These are phyloP conservation scores for Drosophila tropicalis DNA, from an alignment of 1,140 invertebrate species.

Conservation along the genomic window DNA sequence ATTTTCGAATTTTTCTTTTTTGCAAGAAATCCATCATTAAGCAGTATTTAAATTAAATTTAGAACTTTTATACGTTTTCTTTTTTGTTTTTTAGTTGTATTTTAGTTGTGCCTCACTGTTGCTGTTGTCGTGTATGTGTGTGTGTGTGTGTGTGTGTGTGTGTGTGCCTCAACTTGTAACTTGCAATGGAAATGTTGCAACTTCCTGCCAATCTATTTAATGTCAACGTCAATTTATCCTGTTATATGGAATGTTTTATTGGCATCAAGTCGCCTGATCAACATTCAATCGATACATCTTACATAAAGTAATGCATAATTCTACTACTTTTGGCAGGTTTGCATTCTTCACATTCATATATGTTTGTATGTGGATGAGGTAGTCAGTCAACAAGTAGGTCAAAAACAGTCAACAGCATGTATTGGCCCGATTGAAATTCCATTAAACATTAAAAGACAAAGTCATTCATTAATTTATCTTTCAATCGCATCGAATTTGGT, in stretches of 20 bases:
- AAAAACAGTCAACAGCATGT: neutral
- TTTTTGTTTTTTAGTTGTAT: slow-evolving; percentile 17
- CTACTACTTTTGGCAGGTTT: neutral
- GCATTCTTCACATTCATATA: neutral
- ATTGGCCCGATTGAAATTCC: no score
- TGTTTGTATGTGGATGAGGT: no score
- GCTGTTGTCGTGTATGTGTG: no score
- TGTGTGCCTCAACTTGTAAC: neutral
- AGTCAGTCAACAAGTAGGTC: slow-evolving; percentile 1
- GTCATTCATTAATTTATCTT: no score
- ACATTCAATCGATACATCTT: neutral
- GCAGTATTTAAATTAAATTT: slow-evolving; percentile 59
- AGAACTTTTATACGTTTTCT: slow-evolving; percentile 45
- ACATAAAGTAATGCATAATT: neutral
- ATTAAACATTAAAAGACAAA: no score
- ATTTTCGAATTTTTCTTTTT: slow-evolving; percentile 34
- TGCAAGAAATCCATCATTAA: slow-evolving; percentile 32
- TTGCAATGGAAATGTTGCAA: slow-evolving; percentile 2
- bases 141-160: no score
- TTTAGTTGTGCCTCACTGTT: no score
- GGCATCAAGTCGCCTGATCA: neutral
- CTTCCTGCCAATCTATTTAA: slow-evolving; percentile 22
- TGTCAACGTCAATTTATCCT: slow-evolving; percentile 11
- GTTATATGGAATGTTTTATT: neutral
- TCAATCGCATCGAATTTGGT: no score